Evolutionary conservation across 2,797 vertebrate species (phyloP).

Genomic region (Sebastiscus tertius): DNA sequence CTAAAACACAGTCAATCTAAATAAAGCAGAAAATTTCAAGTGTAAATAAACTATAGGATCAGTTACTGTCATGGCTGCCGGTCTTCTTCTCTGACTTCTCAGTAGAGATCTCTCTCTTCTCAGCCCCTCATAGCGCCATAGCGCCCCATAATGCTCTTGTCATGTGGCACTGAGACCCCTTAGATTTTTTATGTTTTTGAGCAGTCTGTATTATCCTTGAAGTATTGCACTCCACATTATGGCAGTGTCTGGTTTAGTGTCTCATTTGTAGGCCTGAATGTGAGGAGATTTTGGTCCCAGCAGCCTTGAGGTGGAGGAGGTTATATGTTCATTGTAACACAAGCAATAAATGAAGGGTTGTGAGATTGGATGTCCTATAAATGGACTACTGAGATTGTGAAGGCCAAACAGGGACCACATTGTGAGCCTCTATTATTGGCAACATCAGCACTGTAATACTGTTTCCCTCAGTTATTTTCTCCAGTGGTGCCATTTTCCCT

Average conservation of each 20-base stretch:
- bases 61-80: not conserved
- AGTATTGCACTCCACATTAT: not conserved
- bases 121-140: not conserved
- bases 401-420: constrained; percentile 11
- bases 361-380: constrained; percentile 15
- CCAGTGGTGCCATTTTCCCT: constrained; percentile 17
- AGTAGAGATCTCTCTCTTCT: not conserved
- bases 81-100: not conserved
- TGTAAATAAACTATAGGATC: not conserved
- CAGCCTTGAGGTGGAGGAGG: not conserved
- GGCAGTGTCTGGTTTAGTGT: not conserved
- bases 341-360: not conserved
- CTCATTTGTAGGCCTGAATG: not conserved
- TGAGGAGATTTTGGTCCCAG: not conserved
- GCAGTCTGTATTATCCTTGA: not conserved
- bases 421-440: constrained; percentile 23
- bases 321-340: constrained; percentile 8
- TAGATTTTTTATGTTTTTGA: not conserved
- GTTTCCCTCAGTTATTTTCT: constrained; percentile 43
- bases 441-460: not conserved
- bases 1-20: not conserved
- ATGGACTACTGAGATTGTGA: not conserved
- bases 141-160: not conserved
- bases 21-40: not conserved
- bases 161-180: not conserved